phyloP scores from a whole-genome alignment of 2,797 vertebrate species.

The Huso huso region DNA sequence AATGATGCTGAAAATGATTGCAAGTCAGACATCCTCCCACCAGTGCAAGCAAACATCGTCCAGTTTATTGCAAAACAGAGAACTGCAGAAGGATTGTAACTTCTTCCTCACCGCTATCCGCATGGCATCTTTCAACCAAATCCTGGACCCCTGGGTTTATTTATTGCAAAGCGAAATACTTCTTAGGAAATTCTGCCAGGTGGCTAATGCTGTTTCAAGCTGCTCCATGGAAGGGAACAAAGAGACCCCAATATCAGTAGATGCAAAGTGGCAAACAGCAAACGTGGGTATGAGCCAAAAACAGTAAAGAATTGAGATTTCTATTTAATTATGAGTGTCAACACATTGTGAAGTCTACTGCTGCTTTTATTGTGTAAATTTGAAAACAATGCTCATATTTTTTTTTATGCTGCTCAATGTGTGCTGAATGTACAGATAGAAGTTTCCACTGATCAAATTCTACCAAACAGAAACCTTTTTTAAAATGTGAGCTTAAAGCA shows the following conservation, averaged over 20 bases:
- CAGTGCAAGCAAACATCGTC: conserved; percentile 48
- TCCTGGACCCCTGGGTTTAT: conserved; percentile 96
- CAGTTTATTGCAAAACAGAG: conserved; percentile 19
- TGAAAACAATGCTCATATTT: too few relatives aligned
- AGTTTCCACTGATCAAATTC: too few relatives aligned
- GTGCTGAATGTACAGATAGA: too few relatives aligned
- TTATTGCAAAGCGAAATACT: conserved; percentile 87
- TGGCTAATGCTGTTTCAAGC: conserved; percentile 78
- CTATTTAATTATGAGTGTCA: too few relatives aligned
- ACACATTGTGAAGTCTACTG: too few relatives aligned
- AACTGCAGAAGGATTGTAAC: conserved; percentile 63
- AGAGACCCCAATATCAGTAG: conserved; percentile 41
- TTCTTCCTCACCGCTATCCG: conserved; percentile 82
- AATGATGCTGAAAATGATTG: conserved; percentile 84
- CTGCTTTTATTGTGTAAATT: too few relatives aligned
- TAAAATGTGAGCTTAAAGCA: too few relatives aligned
- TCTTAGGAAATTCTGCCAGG: conserved; percentile 78
- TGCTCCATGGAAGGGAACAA: conserved; percentile 67
- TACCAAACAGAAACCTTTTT: too few relatives aligned
- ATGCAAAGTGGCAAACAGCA: conserved; percentile 42
- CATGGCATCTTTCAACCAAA: conserved; percentile 93
- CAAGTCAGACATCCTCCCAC: conserved; percentile 64
- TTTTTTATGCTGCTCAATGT: too few relatives aligned
- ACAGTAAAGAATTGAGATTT: conserved; percentile 19
- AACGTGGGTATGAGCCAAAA: conserved; percentile 39